These are phyloP conservation scores for Alauda arvensis DNA, from an alignment of 2,797 vertebrate genomes.

Conservation along the genomic window DNA sequence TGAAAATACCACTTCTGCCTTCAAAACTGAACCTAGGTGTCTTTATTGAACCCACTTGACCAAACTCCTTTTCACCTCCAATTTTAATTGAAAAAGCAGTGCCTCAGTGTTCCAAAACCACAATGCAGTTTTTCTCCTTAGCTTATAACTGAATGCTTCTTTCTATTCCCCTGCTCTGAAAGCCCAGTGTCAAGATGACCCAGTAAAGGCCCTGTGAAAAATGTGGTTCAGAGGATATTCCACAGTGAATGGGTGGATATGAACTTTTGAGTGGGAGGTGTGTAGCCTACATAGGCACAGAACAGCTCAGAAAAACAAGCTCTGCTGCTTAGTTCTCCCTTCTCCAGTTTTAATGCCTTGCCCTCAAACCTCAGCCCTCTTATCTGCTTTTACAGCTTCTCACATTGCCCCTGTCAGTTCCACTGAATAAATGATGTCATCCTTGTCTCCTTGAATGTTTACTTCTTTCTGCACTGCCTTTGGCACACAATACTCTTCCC, in stretches of 20 bases:
- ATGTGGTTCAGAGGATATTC: not conserved
- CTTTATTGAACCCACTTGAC: not conserved
- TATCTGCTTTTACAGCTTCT: conserved; percentile 55
- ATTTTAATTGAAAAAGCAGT: not conserved
- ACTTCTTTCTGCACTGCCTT: conserved; percentile 34
- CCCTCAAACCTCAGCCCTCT: conserved; percentile 36
- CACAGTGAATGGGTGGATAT: not conserved
- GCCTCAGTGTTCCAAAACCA: not conserved
- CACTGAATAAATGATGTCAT: conserved; percentile 59
- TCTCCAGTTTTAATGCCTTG: conserved; percentile 15
- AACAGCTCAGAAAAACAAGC: not conserved
- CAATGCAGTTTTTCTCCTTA: not conserved
- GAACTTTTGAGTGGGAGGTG: fast-evolving
- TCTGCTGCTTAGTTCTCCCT: not conserved
- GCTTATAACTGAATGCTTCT: not conserved
- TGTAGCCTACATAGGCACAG: not conserved
- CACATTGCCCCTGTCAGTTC: conserved; percentile 47
- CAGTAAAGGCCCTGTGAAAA: not conserved
- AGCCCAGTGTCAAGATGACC: not conserved
- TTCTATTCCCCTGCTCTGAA: not conserved
- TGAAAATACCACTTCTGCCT: not conserved
- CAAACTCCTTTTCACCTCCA: not conserved
- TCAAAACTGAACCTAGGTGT: not conserved
- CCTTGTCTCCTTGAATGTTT: conserved; percentile 44
- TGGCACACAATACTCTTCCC: conserved; percentile 30